Evolutionary conservation across 2,888 invertebrate genomes (phyloP).

Genomic region (Trichogramma evanescens): DNA sequence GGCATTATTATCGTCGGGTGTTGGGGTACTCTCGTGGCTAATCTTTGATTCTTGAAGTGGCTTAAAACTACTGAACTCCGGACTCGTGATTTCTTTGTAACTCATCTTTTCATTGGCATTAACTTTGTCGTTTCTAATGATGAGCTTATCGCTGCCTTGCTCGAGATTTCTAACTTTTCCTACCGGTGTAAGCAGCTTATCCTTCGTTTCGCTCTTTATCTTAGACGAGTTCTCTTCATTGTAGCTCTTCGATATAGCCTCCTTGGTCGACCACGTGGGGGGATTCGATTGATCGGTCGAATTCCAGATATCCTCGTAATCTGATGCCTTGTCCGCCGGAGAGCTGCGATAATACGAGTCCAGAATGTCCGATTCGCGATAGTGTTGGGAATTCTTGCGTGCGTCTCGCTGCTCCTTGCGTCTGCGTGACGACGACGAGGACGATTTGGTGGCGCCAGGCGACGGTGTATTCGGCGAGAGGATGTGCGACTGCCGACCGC

Average conservation of each 20-base stretch:
- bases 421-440: constrained; percentile 26
- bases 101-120: constrained; percentile 38
- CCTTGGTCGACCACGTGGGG: constrained; percentile 41
- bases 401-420: constrained; percentile 44
- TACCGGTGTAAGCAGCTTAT: constrained; percentile 27
- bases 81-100: constrained; percentile 41
- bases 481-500: constrained; percentile 32
- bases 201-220: constrained; percentile 13
- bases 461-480: constrained; percentile 44
- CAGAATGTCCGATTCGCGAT: constrained; percentile 72
- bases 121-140: constrained; percentile 37
- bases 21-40: background rate
- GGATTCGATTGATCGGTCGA: constrained; percentile 44
- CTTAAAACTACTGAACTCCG: constrained; percentile 44
- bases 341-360: constrained; percentile 84
- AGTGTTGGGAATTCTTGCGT: constrained; percentile 48
- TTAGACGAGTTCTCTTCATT: background rate
- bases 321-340: constrained; percentile 84
- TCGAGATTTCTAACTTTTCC: constrained; percentile 30
- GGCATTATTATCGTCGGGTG: constrained; percentile 23
- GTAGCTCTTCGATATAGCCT: background rate
- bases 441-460: constrained; percentile 35
- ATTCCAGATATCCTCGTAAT: constrained; percentile 90
- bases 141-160: constrained; percentile 33
- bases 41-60: constrained; percentile 32